Evolutionary conservation across 23 tunicate genomes (phyloP).

Genomic region (Ascidia mentula): DNA sequence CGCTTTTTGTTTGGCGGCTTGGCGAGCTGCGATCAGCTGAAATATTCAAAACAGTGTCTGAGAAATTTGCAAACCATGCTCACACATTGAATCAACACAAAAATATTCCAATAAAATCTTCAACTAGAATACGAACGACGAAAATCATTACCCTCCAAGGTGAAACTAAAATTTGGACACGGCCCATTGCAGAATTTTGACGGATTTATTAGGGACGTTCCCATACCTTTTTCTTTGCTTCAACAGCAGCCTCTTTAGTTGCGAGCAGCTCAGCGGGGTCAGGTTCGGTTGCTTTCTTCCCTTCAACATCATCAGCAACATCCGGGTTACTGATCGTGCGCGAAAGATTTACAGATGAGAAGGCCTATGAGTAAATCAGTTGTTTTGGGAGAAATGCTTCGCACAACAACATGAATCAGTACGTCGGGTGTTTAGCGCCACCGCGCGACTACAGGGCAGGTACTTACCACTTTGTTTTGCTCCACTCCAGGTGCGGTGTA

Average conservation of each 20-base stretch:
- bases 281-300: slow-evolving; percentile 18
- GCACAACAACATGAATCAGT: neutral
- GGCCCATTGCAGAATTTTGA: no score
- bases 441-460: no score
- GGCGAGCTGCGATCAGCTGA: slow-evolving; percentile 57
- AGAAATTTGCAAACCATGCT: neutral
- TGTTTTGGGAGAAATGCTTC: neutral
- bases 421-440: no score
- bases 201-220: no score
- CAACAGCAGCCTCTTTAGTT: slow-evolving; percentile 26
- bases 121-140: no score
- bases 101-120: no score
- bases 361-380: neutral
- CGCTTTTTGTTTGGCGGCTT: slow-evolving; percentile 59
- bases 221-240: slow-evolving; percentile 60
- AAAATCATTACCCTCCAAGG: no score
- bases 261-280: slow-evolving; percentile 19
- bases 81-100: no score
- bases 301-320: neutral
- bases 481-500: slow-evolving; percentile 52
- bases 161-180: no score
- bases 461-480: neutral
- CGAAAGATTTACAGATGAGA: neutral
- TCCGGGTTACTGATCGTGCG: slow-evolving; percentile 47
- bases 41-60: no score